Conservation (phyloP, 1,140 invertebrate genomes). For the Hylaeus anthracinus region DNA sequence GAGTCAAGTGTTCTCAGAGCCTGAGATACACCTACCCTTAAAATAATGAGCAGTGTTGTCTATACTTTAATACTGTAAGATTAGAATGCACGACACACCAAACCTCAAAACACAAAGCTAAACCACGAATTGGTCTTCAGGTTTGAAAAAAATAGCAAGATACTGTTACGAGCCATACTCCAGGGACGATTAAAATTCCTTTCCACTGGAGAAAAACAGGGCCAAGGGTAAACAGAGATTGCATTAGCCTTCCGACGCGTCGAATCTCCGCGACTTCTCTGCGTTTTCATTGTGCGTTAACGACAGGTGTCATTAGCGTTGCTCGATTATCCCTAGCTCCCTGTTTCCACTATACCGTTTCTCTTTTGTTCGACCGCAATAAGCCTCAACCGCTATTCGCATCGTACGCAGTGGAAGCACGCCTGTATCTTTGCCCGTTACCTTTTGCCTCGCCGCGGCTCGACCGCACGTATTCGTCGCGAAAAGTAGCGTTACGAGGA, state of each 20-base stretch:
- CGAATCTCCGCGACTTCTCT: not conserved
- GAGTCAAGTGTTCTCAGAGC: too few relatives aligned
- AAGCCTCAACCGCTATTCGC: constrained; percentile 5
- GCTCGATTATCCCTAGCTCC: constrained; percentile 15
- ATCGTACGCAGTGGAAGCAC: not conserved
- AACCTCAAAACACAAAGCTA: too few relatives aligned
- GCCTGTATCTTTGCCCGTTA: too few relatives aligned
- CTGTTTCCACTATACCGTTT: not conserved
- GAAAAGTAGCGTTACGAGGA: not conserved
- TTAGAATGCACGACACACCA: too few relatives aligned
- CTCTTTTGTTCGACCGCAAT: constrained; percentile 17
- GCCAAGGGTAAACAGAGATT: constrained; percentile 18
- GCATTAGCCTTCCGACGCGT: not conserved
- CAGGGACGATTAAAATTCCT: not conserved
- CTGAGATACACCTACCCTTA: too few relatives aligned
- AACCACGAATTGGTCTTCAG: too few relatives aligned
- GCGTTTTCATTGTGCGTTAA: constrained; percentile 18
- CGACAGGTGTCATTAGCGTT: constrained; percentile 21
- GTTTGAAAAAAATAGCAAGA: too few relatives aligned
- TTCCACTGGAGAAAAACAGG: not conserved
- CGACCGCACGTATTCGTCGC: not conserved
- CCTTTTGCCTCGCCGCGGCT: too few relatives aligned
- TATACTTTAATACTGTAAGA: too few relatives aligned
- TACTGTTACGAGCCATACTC: too few relatives aligned
- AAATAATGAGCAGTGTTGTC: too few relatives aligned